These are phyloP conservation scores for Cancer borealis DNA, from an alignment of 2,888 invertebrate species.

Conservation along the genomic window DNA sequence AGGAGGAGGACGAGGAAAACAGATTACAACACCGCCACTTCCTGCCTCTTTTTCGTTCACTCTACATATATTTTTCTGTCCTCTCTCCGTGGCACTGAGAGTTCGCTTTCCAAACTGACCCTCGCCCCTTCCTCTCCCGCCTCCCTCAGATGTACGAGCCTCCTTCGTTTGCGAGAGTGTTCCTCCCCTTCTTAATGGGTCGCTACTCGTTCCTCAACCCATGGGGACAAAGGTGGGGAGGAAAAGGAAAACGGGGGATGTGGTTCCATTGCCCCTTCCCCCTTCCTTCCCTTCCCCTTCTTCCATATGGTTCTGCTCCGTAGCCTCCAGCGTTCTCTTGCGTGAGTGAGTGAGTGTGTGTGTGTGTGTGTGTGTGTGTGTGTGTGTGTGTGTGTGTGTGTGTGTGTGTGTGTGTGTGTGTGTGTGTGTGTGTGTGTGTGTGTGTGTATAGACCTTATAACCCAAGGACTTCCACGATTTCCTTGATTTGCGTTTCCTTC, in stretches of 20 bases:
- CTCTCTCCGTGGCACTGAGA: not conserved
- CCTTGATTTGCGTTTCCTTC: not conserved
- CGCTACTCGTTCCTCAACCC: conserved; percentile 33
- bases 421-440: conserved; percentile 13
- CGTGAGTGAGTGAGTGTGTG: not conserved
- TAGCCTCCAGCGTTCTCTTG: not conserved
- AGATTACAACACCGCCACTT: conserved; percentile 2
- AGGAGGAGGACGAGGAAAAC: not conserved
- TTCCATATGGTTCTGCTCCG: not conserved
- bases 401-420: not conserved
- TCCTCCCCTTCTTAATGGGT: conserved; percentile 39
- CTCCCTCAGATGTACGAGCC: conserved; percentile 43
- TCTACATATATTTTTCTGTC: not conserved
- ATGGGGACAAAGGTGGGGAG: conserved; percentile 15
- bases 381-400: conserved; percentile 50
- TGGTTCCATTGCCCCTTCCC: not conserved
- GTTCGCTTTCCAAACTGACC: not conserved
- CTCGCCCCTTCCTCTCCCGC: conserved; percentile 11
- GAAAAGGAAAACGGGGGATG: conserved; percentile 23
- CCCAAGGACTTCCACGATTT: not conserved
- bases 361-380: conserved; percentile 17
- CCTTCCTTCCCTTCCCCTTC: not conserved
- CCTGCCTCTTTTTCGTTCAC: not conserved
- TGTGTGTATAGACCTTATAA: not conserved
- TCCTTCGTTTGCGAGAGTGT: conserved; percentile 58